These are phyloP conservation scores for Tetramorium parvispinum DNA, from an alignment of 1,140 invertebrate species.

Conservation along the genomic window DNA sequence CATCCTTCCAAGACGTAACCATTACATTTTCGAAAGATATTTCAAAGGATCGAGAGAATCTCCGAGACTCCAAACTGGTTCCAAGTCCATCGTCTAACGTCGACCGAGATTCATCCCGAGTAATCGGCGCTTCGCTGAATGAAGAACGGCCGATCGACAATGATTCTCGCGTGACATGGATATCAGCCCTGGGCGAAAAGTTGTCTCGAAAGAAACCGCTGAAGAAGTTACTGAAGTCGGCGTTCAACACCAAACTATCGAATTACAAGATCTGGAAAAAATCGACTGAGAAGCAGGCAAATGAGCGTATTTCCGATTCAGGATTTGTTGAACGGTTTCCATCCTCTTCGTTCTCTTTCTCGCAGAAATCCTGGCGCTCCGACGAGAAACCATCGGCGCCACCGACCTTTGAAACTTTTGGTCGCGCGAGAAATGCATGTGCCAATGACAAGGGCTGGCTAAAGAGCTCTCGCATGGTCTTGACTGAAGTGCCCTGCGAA, in stretches of 20 bases:
- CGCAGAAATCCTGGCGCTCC: neutral
- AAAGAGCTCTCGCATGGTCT: constrained; percentile 49
- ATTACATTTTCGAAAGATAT: neutral
- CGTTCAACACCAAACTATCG: constrained; percentile 38
- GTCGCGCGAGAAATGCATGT: neutral
- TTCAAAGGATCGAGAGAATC: neutral
- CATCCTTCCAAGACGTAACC: neutral
- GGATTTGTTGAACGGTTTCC: constrained; percentile 73
- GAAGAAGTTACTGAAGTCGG: constrained; percentile 70
- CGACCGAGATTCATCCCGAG: constrained; percentile 49
- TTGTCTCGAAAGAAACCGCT: constrained; percentile 75
- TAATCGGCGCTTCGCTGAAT: constrained; percentile 75
- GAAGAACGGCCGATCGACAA: constrained; percentile 72
- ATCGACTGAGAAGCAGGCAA: constrained; percentile 59
- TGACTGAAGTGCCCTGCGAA: constrained; percentile 71
- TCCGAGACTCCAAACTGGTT: neutral
- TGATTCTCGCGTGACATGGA: constrained; percentile 74
- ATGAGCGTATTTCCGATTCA: constrained; percentile 67
- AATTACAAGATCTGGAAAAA: constrained; percentile 46
- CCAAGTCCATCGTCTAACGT: neutral
- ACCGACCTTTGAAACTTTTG: neutral
- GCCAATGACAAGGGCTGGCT: neutral
- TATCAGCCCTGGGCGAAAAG: constrained; percentile 70
- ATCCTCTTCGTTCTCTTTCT: constrained; percentile 57
- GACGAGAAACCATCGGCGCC: neutral